Evolutionary conservation across 2,888 invertebrate genomes (phyloP).

Genomic region (Watsonalla cultraria): DNA sequence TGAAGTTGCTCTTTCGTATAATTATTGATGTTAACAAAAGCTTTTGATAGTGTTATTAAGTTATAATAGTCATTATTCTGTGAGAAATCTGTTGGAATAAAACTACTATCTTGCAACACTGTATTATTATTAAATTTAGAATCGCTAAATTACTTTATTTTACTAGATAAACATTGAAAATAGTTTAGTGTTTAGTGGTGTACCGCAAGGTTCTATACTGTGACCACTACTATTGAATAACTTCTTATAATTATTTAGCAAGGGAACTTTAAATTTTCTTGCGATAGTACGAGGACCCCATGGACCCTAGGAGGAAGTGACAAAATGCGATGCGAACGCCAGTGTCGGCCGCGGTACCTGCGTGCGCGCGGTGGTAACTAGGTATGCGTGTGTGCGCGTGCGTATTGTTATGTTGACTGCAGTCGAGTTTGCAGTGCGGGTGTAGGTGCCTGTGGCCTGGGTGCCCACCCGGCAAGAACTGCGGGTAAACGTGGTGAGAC

Average conservation of each 20-base stretch:
- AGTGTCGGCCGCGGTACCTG: slow-evolving; percentile 63
- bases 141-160: too few relatives aligned
- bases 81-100: too few relatives aligned
- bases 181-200: not conserved
- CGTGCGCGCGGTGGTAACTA: slow-evolving; percentile 76
- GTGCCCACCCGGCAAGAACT: slow-evolving; percentile 95
- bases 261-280: too few relatives aligned
- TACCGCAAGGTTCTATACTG: not conserved
- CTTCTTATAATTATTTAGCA: too few relatives aligned
- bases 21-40: not conserved
- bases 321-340: slow-evolving; percentile 45
- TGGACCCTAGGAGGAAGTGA: too few relatives aligned
- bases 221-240: not conserved
- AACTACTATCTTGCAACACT: too few relatives aligned
- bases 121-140: too few relatives aligned
- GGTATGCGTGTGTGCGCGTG: slow-evolving; percentile 75
- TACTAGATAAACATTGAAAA: too few relatives aligned
- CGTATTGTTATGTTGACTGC: slow-evolving; percentile 72
- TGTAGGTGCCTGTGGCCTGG: slow-evolving; percentile 79
- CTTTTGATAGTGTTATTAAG: not conserved
- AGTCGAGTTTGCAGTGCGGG: slow-evolving; percentile 79
- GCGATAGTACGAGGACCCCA: too few relatives aligned
- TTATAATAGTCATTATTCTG: too few relatives aligned
- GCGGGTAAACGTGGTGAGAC: slow-evolving; percentile 96
- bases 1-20: slow-evolving; percentile 24